Evolutionary conservation across 2,113 vertebrate genomes (phyloP).

Genomic region (Pelusios castaneus): DNA sequence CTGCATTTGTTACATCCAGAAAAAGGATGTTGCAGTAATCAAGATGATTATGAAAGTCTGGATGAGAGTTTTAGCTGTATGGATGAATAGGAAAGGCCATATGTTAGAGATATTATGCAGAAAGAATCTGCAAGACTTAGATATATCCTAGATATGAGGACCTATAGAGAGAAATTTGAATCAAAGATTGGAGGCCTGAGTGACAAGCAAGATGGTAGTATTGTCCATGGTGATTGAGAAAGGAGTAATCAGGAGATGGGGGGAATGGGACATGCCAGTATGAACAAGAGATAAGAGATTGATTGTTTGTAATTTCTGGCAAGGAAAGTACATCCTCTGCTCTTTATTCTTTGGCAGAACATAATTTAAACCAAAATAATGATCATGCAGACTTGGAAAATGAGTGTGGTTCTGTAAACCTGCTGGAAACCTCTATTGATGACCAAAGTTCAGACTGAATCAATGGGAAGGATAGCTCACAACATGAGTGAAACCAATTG

Average conservation of each 20-base stretch:
- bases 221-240: neutral
- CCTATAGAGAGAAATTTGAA: too few species aligned
- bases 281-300: neutral
- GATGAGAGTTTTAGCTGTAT: too few species aligned
- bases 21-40: too few species aligned
- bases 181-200: neutral
- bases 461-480: neutral
- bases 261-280: neutral
- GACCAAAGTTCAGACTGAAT: conserved; percentile 43
- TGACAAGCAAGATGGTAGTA: neutral
- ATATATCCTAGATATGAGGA: too few species aligned
- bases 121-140: too few species aligned
- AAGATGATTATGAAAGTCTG: too few species aligned
- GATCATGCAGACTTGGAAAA: neutral
- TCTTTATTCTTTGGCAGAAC: conserved; percentile 2
- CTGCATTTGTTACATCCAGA: too few species aligned
- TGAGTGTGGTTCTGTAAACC: neutral
- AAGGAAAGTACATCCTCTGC: neutral
- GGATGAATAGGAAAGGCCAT: too few species aligned
- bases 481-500: neutral
- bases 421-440: conserved; percentile 28
- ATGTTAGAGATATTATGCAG: too few species aligned
- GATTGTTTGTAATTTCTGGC: neutral
- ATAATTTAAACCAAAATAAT: conserved; percentile 4
- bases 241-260: neutral